These are phyloP conservation scores for Brenthis daphne DNA, from an alignment of 2,888 invertebrate genomes.

Conservation along the genomic window DNA sequence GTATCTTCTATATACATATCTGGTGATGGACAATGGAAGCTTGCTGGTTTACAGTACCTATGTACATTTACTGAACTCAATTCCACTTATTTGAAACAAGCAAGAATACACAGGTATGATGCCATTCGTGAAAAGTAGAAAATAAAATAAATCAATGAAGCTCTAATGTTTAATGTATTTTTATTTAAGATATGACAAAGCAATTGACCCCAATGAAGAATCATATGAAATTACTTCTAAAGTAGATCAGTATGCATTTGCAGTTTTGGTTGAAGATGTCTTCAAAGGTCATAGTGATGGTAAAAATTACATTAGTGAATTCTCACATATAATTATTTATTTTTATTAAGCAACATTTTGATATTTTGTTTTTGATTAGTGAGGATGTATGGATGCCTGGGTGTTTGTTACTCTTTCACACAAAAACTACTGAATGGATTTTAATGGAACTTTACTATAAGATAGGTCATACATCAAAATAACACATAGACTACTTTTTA, in stretches of 20 bases:
- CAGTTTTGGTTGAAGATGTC: slow-evolving; percentile 88
- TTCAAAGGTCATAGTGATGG: slow-evolving; percentile 83
- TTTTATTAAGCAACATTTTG: no score
- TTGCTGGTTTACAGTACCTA: slow-evolving; percentile 92
- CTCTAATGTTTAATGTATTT: no score
- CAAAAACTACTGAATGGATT: no score
- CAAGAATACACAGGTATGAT: slow-evolving; percentile 80
- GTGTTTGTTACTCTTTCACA: no score
- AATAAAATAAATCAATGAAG: not conserved
- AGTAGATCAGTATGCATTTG: slow-evolving; percentile 91
- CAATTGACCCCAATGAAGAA: slow-evolving; percentile 87
- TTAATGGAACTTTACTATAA: no score
- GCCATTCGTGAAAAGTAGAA: not conserved
- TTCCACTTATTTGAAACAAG: slow-evolving; percentile 84
- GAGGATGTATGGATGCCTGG: no score
- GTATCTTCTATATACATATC: slow-evolving; percentile 90
- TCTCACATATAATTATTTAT: no score
- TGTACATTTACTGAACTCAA: slow-evolving; percentile 86
- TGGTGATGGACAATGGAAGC: slow-evolving; percentile 92
- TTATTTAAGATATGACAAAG: slow-evolving; percentile 85
- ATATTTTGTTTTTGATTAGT: no score
- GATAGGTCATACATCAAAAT: no score
- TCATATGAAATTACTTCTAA: slow-evolving; percentile 78
- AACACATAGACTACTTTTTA: no score
- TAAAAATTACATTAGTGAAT: slow-evolving; percentile 46